Conservation (phyloP, 2,888 invertebrate species). For the Leistus spinibarbis region DNA sequence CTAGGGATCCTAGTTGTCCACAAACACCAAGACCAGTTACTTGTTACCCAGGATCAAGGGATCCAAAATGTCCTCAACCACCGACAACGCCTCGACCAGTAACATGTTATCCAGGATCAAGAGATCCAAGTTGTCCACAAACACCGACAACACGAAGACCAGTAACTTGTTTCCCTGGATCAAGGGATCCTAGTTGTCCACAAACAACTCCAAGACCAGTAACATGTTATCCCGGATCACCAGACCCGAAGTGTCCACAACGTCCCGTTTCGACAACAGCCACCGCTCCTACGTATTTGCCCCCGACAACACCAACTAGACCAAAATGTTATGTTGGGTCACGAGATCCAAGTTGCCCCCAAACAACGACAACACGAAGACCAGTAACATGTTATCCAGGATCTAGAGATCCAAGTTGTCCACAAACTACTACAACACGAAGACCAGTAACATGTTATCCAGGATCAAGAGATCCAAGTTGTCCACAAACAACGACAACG, state of each 20-base stretch:
- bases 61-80: slow-evolving; percentile 45
- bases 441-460: slow-evolving; percentile 43
- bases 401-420: slow-evolving; percentile 46
- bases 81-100: background rate
- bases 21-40: slow-evolving; percentile 33
- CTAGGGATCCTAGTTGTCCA: slow-evolving; percentile 38
- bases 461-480: slow-evolving; percentile 51
- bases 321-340: slow-evolving; percentile 43
- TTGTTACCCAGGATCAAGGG: slow-evolving; percentile 51
- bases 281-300: slow-evolving; percentile 11
- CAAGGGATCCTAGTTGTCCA: slow-evolving; percentile 46
- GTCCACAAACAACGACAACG: slow-evolving; percentile 47
- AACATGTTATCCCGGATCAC: slow-evolving; percentile 47
- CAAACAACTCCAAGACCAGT: slow-evolving; percentile 3
- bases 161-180: slow-evolving; percentile 45
- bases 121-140: background rate
- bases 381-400: slow-evolving; percentile 48
- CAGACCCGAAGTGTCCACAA: slow-evolving; percentile 44
- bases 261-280: slow-evolving; percentile 40
- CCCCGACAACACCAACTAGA: slow-evolving; percentile 38
- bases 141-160: background rate
- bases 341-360: slow-evolving; percentile 47
- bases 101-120: slow-evolving; percentile 2
- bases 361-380: slow-evolving; percentile 44
- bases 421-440: slow-evolving; percentile 44